Conservation (phyloP, 2,797 vertebrate genomes). For the Coregonus suidteri region DNA sequence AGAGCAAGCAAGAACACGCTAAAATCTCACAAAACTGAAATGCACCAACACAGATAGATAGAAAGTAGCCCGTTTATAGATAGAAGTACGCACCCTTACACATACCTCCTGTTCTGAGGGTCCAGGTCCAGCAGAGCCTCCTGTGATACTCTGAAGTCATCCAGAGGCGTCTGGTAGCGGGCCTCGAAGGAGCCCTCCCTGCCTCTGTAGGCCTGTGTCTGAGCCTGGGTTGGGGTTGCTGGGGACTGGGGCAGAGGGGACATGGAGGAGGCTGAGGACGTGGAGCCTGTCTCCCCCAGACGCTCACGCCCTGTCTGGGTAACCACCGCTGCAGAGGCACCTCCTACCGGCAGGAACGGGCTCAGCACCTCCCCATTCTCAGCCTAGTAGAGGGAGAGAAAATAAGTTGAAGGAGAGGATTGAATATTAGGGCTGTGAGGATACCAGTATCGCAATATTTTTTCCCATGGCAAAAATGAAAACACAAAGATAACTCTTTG, state of each 20-base stretch:
- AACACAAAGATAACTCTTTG: no score
- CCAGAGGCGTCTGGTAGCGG: slow-evolving; percentile 90
- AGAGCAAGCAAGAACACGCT: background rate
- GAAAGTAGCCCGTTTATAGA: background rate
- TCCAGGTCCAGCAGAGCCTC: slow-evolving; percentile 91
- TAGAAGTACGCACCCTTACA: background rate
- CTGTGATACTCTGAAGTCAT: slow-evolving; percentile 90
- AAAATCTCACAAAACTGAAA: background rate
- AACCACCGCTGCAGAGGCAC: slow-evolving; percentile 50
- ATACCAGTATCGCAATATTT: no score
- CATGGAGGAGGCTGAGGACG: slow-evolving; percentile 41
- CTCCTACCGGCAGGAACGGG: slow-evolving; percentile 65
- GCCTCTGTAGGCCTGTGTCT: slow-evolving; percentile 80
- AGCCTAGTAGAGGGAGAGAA: slow-evolving; percentile 67
- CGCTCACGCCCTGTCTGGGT: slow-evolving; percentile 81
- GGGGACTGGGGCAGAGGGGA: slow-evolving; percentile 28
- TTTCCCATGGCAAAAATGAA: no score
- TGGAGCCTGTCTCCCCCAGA: slow-evolving; percentile 73
- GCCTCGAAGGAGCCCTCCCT: slow-evolving; percentile 89
- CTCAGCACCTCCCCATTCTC: slow-evolving; percentile 88
- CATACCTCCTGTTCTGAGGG: slow-evolving; percentile 86
- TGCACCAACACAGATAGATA: background rate
- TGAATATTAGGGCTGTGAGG: background rate
- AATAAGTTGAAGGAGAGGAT: background rate
- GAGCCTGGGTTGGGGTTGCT: slow-evolving; percentile 56